These are phyloP conservation scores for Paracanthobrama guichenoti DNA, from an alignment of 2,113 vertebrate species.

Conservation along the genomic window DNA sequence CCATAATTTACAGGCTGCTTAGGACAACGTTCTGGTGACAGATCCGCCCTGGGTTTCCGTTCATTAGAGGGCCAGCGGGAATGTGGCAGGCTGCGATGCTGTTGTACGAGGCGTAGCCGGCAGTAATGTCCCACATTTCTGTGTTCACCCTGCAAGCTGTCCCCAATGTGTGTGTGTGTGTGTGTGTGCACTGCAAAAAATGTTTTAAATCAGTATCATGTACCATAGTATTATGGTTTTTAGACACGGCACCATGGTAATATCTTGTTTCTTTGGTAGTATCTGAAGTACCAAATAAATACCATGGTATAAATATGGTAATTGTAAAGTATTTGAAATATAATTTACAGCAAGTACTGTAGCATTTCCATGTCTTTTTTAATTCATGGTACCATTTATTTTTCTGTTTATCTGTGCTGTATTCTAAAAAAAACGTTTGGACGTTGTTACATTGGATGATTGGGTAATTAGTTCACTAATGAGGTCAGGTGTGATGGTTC, in stretches of 20 bases:
- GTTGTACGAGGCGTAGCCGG: conserved; percentile 39
- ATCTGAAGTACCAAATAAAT: neutral
- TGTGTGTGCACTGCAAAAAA: neutral
- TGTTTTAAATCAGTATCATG: conserved; percentile 35
- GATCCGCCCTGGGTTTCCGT: conserved; percentile 65
- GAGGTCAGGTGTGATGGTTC: too few species aligned
- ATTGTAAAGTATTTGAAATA: neutral
- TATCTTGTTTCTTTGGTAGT: neutral
- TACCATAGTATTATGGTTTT: conserved; percentile 8
- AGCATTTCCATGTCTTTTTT: too few species aligned
- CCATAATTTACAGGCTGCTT: conserved; percentile 26
- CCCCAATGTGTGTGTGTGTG: conserved; percentile 18
- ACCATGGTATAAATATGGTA: neutral
- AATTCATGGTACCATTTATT: too few species aligned
- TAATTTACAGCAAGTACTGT: neutral
- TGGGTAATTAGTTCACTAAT: too few species aligned
- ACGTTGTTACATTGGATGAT: too few species aligned
- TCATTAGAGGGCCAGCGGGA: conserved; percentile 64
- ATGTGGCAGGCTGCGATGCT: conserved; percentile 61
- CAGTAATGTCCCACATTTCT: conserved; percentile 62
- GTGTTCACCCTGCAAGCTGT: conserved; percentile 57
- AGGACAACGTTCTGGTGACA: conserved; percentile 50
- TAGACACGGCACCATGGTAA: neutral
- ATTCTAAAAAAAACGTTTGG: too few species aligned
- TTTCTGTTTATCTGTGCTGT: too few species aligned